A percentile compares a stretch with the other conserved stretches of the same genome.
Conservation (phyloP, 2,888 invertebrate genomes). For the Eupithecia inturbata region DNA sequence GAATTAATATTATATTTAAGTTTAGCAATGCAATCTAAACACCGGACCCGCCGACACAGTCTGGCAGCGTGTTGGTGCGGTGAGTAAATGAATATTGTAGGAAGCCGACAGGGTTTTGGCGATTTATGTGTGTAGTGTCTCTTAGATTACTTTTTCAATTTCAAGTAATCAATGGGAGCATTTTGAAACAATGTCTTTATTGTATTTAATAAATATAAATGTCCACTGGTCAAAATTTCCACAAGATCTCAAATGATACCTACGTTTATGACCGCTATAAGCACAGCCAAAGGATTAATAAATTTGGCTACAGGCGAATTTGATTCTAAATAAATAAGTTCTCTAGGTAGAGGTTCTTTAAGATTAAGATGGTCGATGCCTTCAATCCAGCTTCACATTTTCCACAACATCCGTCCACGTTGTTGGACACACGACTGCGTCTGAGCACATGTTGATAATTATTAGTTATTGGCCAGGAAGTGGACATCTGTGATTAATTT, state of each 20-base stretch:
- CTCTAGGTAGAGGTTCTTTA: not conserved
- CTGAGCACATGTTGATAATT: constrained; percentile 1
- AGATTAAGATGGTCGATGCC: not conserved
- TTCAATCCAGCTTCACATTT: constrained; percentile 11
- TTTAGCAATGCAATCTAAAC: not conserved
- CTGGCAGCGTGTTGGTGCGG: not conserved
- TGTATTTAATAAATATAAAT: not conserved
- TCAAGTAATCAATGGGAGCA: too few species aligned
- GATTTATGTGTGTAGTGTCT: too few species aligned
- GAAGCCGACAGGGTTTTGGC: not conserved
- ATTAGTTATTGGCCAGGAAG: constrained; percentile 12
- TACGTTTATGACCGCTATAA: not conserved
- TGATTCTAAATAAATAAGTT: too few species aligned
- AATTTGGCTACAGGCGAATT: too few species aligned
- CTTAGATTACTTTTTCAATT: not conserved
- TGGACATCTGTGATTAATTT: constrained; percentile 10
- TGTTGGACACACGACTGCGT: constrained; percentile 6
- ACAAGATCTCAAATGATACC: not conserved
- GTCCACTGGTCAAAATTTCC: not conserved
- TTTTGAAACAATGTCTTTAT: not conserved
- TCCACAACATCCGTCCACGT: constrained; percentile 13
- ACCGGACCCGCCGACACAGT: not conserved
- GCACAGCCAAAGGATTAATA: not conserved
- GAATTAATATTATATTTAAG: not conserved
- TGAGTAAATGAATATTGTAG: not conserved